Evolutionary conservation across 2,113 vertebrate species (phyloP).

Genomic region (Tricholaema leucomelas): DNA sequence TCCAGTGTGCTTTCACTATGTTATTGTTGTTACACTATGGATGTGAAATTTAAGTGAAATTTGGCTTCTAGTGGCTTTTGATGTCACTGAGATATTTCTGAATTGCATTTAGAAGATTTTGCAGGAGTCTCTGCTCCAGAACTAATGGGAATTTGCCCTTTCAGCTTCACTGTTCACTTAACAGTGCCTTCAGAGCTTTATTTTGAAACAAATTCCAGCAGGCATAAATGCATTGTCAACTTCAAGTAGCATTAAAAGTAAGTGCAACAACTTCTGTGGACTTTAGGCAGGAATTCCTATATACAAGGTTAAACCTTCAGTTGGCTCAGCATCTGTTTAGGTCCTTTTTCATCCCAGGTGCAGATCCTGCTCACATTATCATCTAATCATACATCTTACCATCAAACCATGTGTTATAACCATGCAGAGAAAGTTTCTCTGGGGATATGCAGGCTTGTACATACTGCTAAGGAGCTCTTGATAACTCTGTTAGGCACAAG

Average conservation of each 20-base stretch:
- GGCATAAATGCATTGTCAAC: background rate
- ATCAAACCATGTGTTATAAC: background rate
- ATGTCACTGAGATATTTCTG: background rate
- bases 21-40: background rate
- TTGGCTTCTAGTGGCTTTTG: background rate
- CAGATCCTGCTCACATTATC: background rate
- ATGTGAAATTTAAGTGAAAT: background rate
- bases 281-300: background rate
- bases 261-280: background rate
- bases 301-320: background rate
- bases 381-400: background rate
- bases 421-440: background rate
- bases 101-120: background rate
- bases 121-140: background rate
- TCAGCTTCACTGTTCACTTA: background rate
- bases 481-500: background rate
- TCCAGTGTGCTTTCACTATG: background rate
- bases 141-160: background rate
- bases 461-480: background rate
- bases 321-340: background rate
- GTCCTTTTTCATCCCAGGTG: background rate
- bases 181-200: background rate
- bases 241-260: background rate
- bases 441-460: background rate
- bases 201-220: constrained; percentile 3